Conservation (phyloP, 2,113 vertebrate species). For the Takifugu flavidus region DNA sequence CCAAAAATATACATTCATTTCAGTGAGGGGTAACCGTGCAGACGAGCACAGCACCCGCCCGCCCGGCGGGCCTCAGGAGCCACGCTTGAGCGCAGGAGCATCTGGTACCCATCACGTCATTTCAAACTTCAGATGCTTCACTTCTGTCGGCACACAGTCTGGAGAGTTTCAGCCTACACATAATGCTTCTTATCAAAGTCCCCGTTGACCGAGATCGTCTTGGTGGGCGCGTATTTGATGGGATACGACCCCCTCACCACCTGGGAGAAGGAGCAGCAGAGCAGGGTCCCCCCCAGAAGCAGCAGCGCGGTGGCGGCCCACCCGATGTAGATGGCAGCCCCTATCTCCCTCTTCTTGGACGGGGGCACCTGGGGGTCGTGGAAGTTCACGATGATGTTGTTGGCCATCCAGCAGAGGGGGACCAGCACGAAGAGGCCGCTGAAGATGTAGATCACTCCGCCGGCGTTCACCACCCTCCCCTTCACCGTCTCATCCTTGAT, state of each 20-base stretch:
- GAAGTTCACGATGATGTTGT: slow-evolving; percentile 89
- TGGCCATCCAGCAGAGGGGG: slow-evolving; percentile 91
- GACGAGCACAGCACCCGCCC: neutral
- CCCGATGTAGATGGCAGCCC: slow-evolving; percentile 90
- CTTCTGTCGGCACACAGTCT: neutral
- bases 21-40: neutral
- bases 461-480: slow-evolving; percentile 77
- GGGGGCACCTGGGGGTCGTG: slow-evolving; percentile 76
- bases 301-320: slow-evolving; percentile 87
- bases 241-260: slow-evolving; percentile 69
- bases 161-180: slow-evolving; percentile 69
- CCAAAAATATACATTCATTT: neutral
- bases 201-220: slow-evolving; percentile 72
- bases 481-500: slow-evolving; percentile 75
- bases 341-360: slow-evolving; percentile 87
- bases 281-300: slow-evolving; percentile 82
- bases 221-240: slow-evolving; percentile 81
- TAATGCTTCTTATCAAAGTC: slow-evolving; percentile 90
- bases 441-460: slow-evolving; percentile 80
- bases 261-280: slow-evolving; percentile 81
- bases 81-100: neutral
- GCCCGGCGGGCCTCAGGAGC: neutral
- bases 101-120: neutral
- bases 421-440: slow-evolving; percentile 84
- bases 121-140: neutral